Evolutionary conservation across 64 coral and sea anemone genomes (phyloP), one percentile per base, ranked within the genome.

Genomic region (Porites australiensis): DNA sequence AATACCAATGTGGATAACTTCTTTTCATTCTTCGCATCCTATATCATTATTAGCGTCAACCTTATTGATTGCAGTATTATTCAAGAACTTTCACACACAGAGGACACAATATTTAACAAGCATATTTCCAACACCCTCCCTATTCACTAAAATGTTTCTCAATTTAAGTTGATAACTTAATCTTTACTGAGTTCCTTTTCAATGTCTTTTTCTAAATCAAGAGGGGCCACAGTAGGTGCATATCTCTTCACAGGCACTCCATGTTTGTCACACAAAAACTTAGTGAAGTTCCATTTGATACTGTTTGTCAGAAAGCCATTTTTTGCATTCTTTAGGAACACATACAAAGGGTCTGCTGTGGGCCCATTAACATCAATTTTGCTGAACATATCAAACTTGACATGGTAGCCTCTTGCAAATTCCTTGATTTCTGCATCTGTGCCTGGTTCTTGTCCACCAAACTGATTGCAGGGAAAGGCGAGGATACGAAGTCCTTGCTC

Each of bases 251-350:
- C 91, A 79, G 98, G 94, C 10, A 96, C 72, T 2, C 98, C 98
- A 88, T 94, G 91, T 89, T 78, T 96, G 20, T 89, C 86, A 65
- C 98, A 99, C 19, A 99, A 86, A 86, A 99, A 99, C 72, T 96
- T 99, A 37, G 98, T 99, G 82, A 94, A 99, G 75, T 99, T 99
- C 98, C 98, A 99, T 50, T 99, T 99, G 61, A 99, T 94, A 20
- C 14, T 88, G 47, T 96, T 92, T 22, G 93, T 94, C 9, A 99
- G 88, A n/a, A 64, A 61, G 43, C 98, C 98, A 77, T 94, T 70
- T 86, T 99, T 94, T 16, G 94, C 89, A 54, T 94, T 93, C 58
- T 99, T 99, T 3, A 99, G 72, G 79, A 94, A 99, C 13, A 94
- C 92, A 70, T 92, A 99, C 20, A 99, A 84, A 2, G 98, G 94